phyloP scores from a whole-genome alignment of 2,797 vertebrate species.

The Discoglossus pictus region DNA sequence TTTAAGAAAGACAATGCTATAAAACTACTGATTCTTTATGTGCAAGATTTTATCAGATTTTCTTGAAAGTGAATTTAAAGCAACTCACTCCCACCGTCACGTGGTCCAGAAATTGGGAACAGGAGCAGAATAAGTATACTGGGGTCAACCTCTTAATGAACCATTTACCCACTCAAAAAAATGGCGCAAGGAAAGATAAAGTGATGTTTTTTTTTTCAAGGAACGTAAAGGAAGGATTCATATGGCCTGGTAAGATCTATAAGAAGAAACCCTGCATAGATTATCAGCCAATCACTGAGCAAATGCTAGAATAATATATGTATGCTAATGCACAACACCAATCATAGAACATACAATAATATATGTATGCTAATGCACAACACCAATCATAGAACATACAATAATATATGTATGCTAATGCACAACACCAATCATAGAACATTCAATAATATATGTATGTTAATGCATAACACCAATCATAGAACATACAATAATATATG shows the following conservation, averaged over 20 bases:
- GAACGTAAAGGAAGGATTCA: background rate
- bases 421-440: no score
- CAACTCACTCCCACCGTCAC: slow-evolving; percentile 83
- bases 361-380: no score
- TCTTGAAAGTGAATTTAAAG: slow-evolving; percentile 80
- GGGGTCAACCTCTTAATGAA: slow-evolving; percentile 63
- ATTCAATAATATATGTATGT: no score
- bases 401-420: no score
- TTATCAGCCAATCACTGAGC: background rate
- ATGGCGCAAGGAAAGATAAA: background rate
- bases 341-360: no score
- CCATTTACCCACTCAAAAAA: slow-evolving; percentile 50
- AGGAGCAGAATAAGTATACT: slow-evolving; percentile 71
- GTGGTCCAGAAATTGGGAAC: slow-evolving; percentile 78
- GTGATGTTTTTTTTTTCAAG: background rate
- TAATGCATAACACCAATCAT: no score
- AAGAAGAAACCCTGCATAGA: background rate
- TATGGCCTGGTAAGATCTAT: slow-evolving; percentile 26
- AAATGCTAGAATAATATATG: no score
- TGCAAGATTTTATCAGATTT: slow-evolving; percentile 68
- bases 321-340: no score
- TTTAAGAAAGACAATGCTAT: slow-evolving; percentile 59
- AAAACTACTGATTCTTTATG: slow-evolving; percentile 69
- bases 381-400: no score
- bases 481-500: no score